Evolutionary conservation across 1,140 invertebrate genomes (phyloP).

Genomic region (Thereuonema tuberculata): DNA sequence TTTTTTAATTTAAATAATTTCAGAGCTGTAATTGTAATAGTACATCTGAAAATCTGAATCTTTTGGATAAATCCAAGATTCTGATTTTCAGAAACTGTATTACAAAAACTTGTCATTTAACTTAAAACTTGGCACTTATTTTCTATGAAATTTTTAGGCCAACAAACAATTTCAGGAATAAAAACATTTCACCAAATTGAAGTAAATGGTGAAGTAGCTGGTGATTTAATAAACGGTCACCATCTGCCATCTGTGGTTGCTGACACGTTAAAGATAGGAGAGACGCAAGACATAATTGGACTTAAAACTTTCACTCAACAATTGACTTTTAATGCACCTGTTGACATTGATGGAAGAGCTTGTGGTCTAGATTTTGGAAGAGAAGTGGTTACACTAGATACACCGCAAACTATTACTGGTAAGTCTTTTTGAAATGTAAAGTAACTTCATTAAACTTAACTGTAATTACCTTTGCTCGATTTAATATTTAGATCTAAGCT

Average conservation of each 20-base stretch:
- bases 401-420: not conserved
- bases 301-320: not conserved
- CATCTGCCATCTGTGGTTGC: not conserved
- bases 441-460: no score
- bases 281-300: not conserved
- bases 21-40: no score
- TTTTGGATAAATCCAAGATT: no score
- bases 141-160: not conserved
- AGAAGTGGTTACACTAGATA: not conserved
- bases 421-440: not conserved
- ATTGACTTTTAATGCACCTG: not conserved
- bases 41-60: no score
- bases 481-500: no score
- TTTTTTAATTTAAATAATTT: no score
- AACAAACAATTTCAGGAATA: not conserved
- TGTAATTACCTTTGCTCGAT: no score
- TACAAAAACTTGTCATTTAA: no score
- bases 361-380: not conserved
- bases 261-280: not conserved
- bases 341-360: not conserved
- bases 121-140: no score
- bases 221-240: not conserved
- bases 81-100: no score
- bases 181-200: not conserved
- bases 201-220: not conserved